These are phyloP conservation scores for Trichomycterus rosablanca DNA, from an alignment of 2,113 vertebrate species.

Conservation along the genomic window DNA sequence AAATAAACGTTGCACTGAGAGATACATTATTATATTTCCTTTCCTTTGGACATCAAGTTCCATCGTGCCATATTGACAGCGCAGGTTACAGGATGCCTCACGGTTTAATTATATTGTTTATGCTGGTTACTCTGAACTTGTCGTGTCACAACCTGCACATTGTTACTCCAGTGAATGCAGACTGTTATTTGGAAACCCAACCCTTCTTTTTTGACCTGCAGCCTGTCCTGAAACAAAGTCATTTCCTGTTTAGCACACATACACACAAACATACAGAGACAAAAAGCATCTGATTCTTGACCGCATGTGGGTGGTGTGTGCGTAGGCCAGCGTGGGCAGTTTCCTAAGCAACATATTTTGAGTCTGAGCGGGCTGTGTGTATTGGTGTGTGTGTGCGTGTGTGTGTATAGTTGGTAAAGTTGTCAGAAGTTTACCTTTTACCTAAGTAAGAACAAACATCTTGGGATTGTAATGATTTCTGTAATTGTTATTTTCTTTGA, in stretches of 20 bases:
- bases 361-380: conserved; percentile 21
- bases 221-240: conserved; percentile 22
- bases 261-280: conserved; percentile 16
- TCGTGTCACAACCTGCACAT: conserved; percentile 23
- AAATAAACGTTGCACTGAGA: too few species aligned
- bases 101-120: conserved; percentile 7
- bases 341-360: conserved; percentile 40
- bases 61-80: not conserved
- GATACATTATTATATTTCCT: too few species aligned
- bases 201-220: conserved; percentile 18
- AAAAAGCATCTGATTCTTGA: conserved; percentile 41
- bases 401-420: not conserved
- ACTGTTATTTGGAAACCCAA: conserved; percentile 12
- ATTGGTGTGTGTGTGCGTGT: conserved; percentile 2
- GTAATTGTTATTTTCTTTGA: too few species aligned
- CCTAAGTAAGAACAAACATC: not conserved
- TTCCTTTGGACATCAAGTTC: conserved; percentile 2
- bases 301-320: conserved; percentile 36
- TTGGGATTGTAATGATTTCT: too few species aligned
- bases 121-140: not conserved
- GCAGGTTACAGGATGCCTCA: not conserved
- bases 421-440: not conserved
- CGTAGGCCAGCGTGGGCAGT: conserved; percentile 41
- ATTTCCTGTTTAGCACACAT: conserved; percentile 34
- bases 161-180: conserved; percentile 9